These are phyloP conservation scores for Dolichopus griseipennis DNA, from an alignment of 2,888 invertebrate genomes.

Conservation along the genomic window DNA sequence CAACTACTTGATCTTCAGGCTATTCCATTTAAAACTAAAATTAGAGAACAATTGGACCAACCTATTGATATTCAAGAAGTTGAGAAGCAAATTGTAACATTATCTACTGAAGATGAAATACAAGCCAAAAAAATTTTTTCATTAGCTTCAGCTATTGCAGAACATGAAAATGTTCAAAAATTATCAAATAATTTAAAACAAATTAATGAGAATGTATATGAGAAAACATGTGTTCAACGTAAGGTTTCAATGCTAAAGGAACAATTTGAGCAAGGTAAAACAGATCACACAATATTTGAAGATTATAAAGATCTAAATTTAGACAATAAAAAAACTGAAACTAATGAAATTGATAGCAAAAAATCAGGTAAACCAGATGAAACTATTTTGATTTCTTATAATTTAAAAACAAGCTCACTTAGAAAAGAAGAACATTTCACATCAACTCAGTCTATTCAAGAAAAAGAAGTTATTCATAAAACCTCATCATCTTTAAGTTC, in stretches of 20 bases:
- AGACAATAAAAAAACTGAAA: not conserved
- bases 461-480: not conserved
- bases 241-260: conserved; percentile 21
- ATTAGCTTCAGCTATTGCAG: not conserved
- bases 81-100: conserved; percentile 19
- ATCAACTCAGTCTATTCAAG: not conserved
- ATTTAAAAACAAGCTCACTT: not conserved
- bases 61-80: conserved; percentile 16
- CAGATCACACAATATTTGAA: not conserved
- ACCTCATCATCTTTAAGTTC: not conserved
- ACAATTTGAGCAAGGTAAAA: not conserved
- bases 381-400: not conserved
- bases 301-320: too few species aligned
- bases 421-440: not conserved
- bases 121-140: conserved; percentile 14
- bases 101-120: conserved; percentile 11
- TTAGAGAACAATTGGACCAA: conserved; percentile 1
- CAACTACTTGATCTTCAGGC: not conserved
- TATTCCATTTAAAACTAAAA: conserved; percentile 2
- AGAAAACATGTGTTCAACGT: conserved; percentile 31
- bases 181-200: conserved; percentile 19
- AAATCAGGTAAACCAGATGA: not conserved
- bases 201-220: conserved; percentile 30
- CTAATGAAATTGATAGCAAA: not conserved
- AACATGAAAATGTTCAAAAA: not conserved